Conservation (phyloP, 2,113 vertebrate species). For the Melierax canorus region DNA sequence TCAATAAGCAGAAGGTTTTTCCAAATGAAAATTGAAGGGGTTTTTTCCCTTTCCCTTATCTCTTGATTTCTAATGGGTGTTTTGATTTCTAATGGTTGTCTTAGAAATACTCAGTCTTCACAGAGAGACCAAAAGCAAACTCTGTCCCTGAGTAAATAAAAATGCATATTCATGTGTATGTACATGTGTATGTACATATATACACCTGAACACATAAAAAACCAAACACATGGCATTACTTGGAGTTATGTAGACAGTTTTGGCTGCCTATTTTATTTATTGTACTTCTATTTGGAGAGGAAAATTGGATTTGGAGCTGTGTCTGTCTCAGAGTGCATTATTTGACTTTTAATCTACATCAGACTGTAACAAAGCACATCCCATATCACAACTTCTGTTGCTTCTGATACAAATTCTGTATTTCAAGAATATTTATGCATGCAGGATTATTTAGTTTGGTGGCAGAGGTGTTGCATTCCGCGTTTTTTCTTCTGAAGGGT, state of each 20-base stretch:
- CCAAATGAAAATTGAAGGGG: neutral
- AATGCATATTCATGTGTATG: neutral
- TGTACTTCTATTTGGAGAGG: slow-evolving; percentile 2
- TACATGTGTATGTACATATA: neutral
- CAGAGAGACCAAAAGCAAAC: neutral
- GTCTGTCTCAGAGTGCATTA: slow-evolving; percentile 3
- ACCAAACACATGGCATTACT: neutral
- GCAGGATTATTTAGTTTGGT: neutral
- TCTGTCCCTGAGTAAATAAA: neutral
- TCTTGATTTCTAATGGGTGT: neutral
- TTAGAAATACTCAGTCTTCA: neutral
- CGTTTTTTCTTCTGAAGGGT: neutral
- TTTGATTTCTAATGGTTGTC: neutral
- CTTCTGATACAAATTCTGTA: neutral
- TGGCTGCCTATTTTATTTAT: slow-evolving; percentile 20
- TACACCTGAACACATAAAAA: neutral
- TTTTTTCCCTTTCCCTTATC: neutral
- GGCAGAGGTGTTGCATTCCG: neutral
- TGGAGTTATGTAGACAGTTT: neutral
- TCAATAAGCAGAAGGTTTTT: neutral
- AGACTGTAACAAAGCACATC: neutral
- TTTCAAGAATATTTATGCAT: slow-evolving; percentile 3
- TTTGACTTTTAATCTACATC: slow-evolving; percentile 24
- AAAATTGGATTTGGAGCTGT: slow-evolving; percentile 22
- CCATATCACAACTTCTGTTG: neutral